phyloP scores from a whole-genome alignment of 2,797 vertebrate genomes.

The Tympanoctomys barrerae region DNA sequence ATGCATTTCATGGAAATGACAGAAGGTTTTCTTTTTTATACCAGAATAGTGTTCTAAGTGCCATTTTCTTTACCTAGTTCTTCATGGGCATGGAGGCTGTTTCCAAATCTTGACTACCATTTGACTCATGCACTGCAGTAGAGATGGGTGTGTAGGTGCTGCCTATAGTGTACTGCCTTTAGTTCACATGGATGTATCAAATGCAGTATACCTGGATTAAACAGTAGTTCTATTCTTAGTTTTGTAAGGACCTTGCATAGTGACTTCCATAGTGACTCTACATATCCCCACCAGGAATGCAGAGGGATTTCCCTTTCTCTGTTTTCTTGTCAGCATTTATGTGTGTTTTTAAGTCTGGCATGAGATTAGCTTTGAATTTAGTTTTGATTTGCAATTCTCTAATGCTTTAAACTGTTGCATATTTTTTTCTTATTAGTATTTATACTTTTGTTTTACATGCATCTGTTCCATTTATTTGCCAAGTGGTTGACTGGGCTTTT shows the following conservation, averaged over 20 bases:
- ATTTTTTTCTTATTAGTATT: neutral
- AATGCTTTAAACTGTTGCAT: neutral
- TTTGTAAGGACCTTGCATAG: neutral
- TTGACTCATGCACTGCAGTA: neutral
- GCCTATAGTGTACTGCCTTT: neutral
- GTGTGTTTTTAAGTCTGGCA: neutral
- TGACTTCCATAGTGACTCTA: neutral
- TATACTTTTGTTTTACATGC: neutral
- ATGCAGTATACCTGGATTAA: neutral
- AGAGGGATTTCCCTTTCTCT: neutral
- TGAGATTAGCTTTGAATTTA: neutral
- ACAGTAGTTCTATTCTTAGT: neutral
- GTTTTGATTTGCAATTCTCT: neutral
- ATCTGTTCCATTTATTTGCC: neutral
- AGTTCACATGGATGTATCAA: neutral
- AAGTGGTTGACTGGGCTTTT: neutral
- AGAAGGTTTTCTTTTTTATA: neutral
- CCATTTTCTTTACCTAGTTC: too few relatives aligned
- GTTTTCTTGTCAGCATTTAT: neutral
- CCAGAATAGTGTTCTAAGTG: neutral
- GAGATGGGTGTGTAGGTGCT: neutral
- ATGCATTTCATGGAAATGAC: neutral
- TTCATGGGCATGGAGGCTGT: neutral
- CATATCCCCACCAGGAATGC: neutral
- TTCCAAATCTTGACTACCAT: neutral